Evolutionary conservation across 1,140 invertebrate genomes (phyloP).

Genomic region (Drosophila elegans): DNA sequence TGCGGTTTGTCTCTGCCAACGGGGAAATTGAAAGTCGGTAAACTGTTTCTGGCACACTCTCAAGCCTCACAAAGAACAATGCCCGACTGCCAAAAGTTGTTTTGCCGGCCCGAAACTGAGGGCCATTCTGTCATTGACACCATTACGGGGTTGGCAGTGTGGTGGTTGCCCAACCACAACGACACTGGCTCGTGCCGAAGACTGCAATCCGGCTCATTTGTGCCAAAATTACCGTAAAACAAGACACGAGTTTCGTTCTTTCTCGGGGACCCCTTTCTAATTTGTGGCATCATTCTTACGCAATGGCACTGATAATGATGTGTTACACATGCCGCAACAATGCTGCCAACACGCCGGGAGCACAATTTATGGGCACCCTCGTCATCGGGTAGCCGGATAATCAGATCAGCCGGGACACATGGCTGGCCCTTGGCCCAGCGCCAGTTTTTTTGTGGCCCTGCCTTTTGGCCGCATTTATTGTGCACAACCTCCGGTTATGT

Average conservation of each 20-base stretch:
- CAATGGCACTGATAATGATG: conserved; percentile 69
- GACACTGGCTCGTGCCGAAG: conserved; percentile 28
- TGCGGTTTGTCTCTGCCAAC: conserved; percentile 53
- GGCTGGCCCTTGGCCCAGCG: conserved; percentile 25
- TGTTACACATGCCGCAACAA: conserved; percentile 46
- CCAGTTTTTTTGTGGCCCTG: conserved; percentile 35
- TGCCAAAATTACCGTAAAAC: conserved; percentile 57
- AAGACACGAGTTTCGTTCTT: conserved; percentile 39
- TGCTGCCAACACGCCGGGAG: conserved; percentile 8
- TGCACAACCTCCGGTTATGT: background rate
- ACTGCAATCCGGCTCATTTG: conserved; percentile 66
- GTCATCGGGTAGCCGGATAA: conserved; percentile 70
- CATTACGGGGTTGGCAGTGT: conserved; percentile 44
- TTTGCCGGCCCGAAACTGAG: conserved; percentile 17
- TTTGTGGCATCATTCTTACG: conserved; percentile 47
- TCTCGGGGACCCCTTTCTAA: conserved; percentile 20
- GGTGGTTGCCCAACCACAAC: conserved; percentile 54
- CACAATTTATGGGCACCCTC: conserved; percentile 52
- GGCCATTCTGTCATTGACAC: conserved; percentile 69
- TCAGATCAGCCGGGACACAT: conserved; percentile 64
- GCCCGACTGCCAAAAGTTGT: conserved; percentile 14
- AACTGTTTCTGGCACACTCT: conserved; percentile 80
- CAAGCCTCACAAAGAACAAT: conserved; percentile 24
- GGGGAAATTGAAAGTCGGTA: conserved; percentile 40
- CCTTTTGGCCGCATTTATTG: background rate